A percentile compares a stretch with the other conserved stretches of the same genome.
Conservation (phyloP, 2,113 vertebrate genomes). For the human (Homo sapiens) region GRCh38 chr11:100766501-100767000, state of each 20-base stretch:
- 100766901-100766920: background rate
- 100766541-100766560: background rate
- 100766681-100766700: background rate
- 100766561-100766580: background rate
- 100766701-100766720: background rate
- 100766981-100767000: background rate
- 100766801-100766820: background rate
- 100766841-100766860: background rate
- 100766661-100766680: background rate
- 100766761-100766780: constrained; percentile 6
- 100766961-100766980: background rate
- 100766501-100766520: background rate
- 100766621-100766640: background rate
- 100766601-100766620: background rate
- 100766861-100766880: background rate
- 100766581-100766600: background rate
- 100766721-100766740: background rate
- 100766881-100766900: background rate
- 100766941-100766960: background rate
- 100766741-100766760: background rate
- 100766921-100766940: background rate
- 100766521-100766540: background rate
- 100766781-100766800: constrained; percentile 12
- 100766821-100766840: background rate
- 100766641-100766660: background rate